These are phyloP conservation scores for Galagoides demidoff DNA, from an alignment of 2,797 vertebrate species.

Conservation along the genomic window DNA sequence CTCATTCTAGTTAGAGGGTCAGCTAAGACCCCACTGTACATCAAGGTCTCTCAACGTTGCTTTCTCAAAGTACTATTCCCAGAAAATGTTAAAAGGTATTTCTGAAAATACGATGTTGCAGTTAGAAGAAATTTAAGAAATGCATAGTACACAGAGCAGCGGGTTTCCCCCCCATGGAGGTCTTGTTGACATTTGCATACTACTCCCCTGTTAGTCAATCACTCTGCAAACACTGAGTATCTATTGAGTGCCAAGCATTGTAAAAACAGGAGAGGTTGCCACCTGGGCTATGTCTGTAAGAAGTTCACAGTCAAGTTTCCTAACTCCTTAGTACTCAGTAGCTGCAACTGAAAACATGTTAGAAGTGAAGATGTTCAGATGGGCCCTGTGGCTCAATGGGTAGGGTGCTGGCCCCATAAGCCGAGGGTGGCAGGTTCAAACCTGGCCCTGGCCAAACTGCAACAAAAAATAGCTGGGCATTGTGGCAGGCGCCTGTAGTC, in stretches of 20 bases:
- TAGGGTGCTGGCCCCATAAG: too few species aligned
- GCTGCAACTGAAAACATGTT: not conserved
- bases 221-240: not conserved
- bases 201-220: conserved; percentile 62
- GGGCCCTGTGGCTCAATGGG: too few species aligned
- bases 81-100: conserved; percentile 60
- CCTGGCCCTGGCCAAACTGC: too few species aligned
- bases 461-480: too few species aligned
- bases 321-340: not conserved
- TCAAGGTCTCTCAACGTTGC: not conserved
- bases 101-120: conserved; percentile 58
- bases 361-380: not conserved
- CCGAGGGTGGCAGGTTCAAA: too few species aligned
- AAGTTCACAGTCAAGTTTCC: not conserved
- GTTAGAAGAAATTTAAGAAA: conserved; percentile 56
- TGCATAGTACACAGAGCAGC: conserved; percentile 21
- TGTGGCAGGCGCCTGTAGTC: too few species aligned
- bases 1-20: not conserved
- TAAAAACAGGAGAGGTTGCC: conserved; percentile 16
- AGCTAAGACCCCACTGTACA: not conserved
- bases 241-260: not conserved
- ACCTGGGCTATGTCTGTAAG: not conserved
- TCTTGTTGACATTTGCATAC: conserved; percentile 6
- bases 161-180: conserved; percentile 45
- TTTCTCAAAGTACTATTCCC: conserved; percentile 56